Percentiles rank a stretch among this genome's conserved stretches.
Evolutionary conservation across 2,113 vertebrate species (phyloP).

Genomic region (Aspiorhynchus laticeps): DNA sequence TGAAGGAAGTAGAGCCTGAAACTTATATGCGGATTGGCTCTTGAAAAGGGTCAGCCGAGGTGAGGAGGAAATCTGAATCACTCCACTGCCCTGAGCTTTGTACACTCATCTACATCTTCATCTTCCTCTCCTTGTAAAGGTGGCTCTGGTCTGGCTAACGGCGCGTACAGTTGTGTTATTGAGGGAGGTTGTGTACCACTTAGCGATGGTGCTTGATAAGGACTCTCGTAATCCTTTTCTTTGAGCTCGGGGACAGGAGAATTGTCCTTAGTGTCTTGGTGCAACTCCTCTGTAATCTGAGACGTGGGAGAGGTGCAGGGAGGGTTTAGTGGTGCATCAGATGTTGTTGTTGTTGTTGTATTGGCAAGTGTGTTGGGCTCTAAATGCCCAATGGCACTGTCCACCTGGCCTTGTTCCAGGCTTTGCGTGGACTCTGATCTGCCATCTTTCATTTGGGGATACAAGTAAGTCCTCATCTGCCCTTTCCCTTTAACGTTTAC

Average conservation of each 20-base stretch:
- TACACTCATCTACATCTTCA: constrained; percentile 80
- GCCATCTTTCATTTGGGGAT: constrained; percentile 87
- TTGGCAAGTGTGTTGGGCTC: background rate
- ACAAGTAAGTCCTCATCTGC: constrained; percentile 99
- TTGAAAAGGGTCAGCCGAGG: background rate
- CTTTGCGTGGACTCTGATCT: constrained; percentile 79
- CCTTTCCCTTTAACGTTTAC: constrained; percentile 99
- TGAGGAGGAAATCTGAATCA: constrained; percentile 78
- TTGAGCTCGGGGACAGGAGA: constrained; percentile 45
- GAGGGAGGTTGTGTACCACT: constrained; percentile 53
- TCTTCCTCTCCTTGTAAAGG: constrained; percentile 60
- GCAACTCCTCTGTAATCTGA: constrained; percentile 31
- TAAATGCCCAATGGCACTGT: constrained; percentile 73
- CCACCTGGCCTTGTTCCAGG: constrained; percentile 81
- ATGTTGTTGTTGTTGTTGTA: background rate
- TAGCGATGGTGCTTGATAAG: constrained; percentile 52
- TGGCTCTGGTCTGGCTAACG: constrained; percentile 59
- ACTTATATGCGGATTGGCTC: background rate
- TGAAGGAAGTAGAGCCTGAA: constrained; percentile 9
- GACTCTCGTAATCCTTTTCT: constrained; percentile 43
- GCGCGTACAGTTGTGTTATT: constrained; percentile 58
- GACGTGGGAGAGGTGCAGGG: constrained; percentile 76
- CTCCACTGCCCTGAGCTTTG: constrained; percentile 85
- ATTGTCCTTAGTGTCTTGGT: constrained; percentile 36
- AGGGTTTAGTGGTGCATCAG: constrained; percentile 54